Evolutionary conservation across 2,113 vertebrate species (phyloP).

Genomic region (Peucedramus taeniatus): DNA sequence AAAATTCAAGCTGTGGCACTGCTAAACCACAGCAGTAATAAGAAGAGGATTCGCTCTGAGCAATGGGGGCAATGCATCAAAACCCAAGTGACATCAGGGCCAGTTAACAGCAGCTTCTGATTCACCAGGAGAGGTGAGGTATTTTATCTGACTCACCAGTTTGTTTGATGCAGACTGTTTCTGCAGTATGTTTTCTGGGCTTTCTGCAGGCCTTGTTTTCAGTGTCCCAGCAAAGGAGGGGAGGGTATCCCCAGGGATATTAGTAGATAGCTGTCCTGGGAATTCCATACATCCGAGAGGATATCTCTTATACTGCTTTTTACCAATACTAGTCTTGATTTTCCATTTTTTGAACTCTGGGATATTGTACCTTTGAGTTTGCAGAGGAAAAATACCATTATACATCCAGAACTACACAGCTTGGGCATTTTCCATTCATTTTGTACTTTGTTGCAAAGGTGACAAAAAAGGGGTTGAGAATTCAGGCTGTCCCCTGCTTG

Average conservation of each 20-base stretch:
- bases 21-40: not conserved
- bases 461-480: not conserved
- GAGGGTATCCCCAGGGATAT: not conserved
- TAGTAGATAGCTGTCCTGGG: not conserved
- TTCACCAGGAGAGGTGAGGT: not conserved
- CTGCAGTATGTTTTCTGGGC: not conserved
- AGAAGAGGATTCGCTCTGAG: not conserved
- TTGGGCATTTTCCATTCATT: not conserved
- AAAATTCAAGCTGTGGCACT: not conserved
- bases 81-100: not conserved
- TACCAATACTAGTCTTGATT: not conserved
- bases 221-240: not conserved
- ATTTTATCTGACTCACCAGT: not conserved
- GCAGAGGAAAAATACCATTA: not conserved
- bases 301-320: not conserved
- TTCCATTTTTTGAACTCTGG: not conserved
- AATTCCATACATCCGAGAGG: not conserved
- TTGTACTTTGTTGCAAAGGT: not conserved
- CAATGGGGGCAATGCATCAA: not conserved
- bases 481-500: not conserved
- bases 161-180: not conserved
- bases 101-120: not conserved
- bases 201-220: constrained; percentile 2
- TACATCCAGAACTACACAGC: not conserved
- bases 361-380: not conserved